Percentiles rank a stretch among this genome's conserved stretches.
Evolutionary conservation across 2,888 invertebrate genomes (phyloP).

Genomic region (Cheilosia vulpina): DNA sequence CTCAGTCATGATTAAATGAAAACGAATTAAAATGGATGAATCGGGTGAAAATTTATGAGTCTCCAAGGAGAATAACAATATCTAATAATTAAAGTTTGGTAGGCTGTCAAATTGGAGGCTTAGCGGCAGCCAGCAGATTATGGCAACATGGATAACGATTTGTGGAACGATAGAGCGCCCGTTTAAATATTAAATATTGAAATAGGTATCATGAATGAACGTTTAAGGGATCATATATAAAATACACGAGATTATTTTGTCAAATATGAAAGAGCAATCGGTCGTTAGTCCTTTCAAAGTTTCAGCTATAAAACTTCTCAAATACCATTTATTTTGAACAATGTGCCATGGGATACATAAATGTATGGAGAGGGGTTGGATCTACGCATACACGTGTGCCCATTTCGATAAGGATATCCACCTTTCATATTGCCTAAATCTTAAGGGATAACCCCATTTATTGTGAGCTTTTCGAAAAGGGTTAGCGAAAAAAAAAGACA

Average conservation of each 20-base stretch:
- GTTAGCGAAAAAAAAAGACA: background rate
- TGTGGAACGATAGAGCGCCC: background rate
- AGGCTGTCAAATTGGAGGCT: constrained; percentile 28
- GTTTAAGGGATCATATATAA: background rate
- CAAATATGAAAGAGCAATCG: constrained; percentile 13
- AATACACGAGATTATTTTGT: constrained; percentile 5
- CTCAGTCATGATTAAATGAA: constrained; percentile 10
- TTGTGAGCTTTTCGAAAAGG: background rate
- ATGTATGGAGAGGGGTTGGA: background rate
- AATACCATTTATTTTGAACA: constrained; percentile 23
- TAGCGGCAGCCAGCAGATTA: constrained; percentile 9
- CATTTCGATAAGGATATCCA: constrained; percentile 23
- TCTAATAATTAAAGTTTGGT: constrained; percentile 39
- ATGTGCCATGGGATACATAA: background rate
- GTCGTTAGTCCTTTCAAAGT: constrained; percentile 24
- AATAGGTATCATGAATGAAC: background rate
- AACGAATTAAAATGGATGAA: constrained; percentile 49
- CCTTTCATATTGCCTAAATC: background rate
- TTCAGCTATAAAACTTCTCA: constrained; percentile 19
- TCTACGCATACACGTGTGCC: background rate
- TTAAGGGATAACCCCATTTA: background rate
- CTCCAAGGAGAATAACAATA: constrained; percentile 37
- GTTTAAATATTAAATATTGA: constrained; percentile 36
- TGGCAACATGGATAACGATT: background rate
- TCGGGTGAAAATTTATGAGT: constrained; percentile 44